Conservation (phyloP, 53 echinoderm and acorn worm species). For the Patiria pectinifera region DNA sequence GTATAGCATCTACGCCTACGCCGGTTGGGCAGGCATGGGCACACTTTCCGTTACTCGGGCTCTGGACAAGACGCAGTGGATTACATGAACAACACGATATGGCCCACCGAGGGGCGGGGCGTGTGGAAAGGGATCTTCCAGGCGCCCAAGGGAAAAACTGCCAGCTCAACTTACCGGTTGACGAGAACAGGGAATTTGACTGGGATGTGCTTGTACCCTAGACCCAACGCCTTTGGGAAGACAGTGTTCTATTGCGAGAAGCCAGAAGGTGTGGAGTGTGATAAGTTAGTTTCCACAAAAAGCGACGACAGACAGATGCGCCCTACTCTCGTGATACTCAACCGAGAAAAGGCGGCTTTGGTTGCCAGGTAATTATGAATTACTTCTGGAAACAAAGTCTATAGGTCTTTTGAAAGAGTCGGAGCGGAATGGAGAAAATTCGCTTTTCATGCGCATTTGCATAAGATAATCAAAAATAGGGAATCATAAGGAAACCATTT, state of each 20-base stretch:
- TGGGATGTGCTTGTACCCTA: conserved; percentile 37
- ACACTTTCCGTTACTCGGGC: conserved; percentile 2
- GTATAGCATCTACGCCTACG: conserved; percentile 32
- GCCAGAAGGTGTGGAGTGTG: conserved; percentile 4
- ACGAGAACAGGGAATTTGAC: not conserved
- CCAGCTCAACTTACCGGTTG: not conserved
- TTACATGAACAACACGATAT: conserved; percentile 10
- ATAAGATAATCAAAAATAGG: too few species aligned
- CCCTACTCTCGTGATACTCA: too few species aligned
- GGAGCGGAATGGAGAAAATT: too few species aligned
- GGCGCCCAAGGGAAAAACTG: not conserved
- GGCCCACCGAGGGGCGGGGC: conserved; percentile 33
- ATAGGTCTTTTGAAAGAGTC: too few species aligned
- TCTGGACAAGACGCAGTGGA: conserved; percentile 1
- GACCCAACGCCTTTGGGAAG: conserved; percentile 38
- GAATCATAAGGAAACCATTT: too few species aligned
- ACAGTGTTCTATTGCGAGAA: conserved; percentile 52
- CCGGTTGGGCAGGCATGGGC: conserved; percentile 45
- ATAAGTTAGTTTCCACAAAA: not conserved
- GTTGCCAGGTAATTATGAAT: too few species aligned
- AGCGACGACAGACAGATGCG: not conserved
- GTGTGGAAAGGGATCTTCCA: conserved; percentile 28
- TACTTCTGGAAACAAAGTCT: too few species aligned
- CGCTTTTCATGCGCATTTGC: too few species aligned
- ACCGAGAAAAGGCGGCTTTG: too few species aligned